These are phyloP conservation scores for Drosophila parvula DNA, from an alignment of 1,140 invertebrate species.

Conservation along the genomic window DNA sequence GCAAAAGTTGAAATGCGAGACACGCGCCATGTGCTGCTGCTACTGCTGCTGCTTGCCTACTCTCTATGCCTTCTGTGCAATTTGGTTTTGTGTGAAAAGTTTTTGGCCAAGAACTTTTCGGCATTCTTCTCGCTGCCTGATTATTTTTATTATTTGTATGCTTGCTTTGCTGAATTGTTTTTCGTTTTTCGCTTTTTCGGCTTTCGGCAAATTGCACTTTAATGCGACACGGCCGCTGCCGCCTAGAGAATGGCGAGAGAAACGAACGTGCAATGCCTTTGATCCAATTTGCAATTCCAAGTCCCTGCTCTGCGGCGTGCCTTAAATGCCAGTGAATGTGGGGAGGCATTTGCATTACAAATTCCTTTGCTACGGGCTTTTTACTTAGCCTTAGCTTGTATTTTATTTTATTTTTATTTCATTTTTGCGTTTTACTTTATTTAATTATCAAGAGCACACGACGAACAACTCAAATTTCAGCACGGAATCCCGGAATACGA, in stretches of 20 bases:
- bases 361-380: conserved; percentile 26
- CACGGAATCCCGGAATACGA: background rate
- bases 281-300: conserved; percentile 72
- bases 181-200: conserved; percentile 2
- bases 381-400: background rate
- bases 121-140: conserved; percentile 25
- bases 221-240: conserved; percentile 28
- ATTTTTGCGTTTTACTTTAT: conserved; percentile 16
- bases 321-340: conserved; percentile 42
- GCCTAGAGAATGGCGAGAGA: conserved; percentile 32
- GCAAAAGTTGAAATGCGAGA: conserved; percentile 71
- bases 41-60: background rate
- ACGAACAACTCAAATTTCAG: conserved; percentile 37
- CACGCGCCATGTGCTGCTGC: conserved; percentile 64
- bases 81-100: conserved; percentile 49
- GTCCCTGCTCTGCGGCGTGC: conserved; percentile 50
- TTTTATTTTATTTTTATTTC: conserved; percentile 34
- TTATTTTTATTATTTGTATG: conserved; percentile 45
- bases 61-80: conserved; percentile 11
- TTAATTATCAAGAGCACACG: conserved; percentile 40
- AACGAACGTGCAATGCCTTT: conserved; percentile 72
- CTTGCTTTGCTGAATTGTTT: conserved; percentile 30
- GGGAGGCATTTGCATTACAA: conserved; percentile 54
- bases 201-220: conserved; percentile 61
- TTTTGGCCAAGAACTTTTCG: conserved; percentile 54